These are phyloP conservation scores for Eupithecia vulgata DNA, from an alignment of 2,888 invertebrate genomes.

Conservation along the genomic window DNA sequence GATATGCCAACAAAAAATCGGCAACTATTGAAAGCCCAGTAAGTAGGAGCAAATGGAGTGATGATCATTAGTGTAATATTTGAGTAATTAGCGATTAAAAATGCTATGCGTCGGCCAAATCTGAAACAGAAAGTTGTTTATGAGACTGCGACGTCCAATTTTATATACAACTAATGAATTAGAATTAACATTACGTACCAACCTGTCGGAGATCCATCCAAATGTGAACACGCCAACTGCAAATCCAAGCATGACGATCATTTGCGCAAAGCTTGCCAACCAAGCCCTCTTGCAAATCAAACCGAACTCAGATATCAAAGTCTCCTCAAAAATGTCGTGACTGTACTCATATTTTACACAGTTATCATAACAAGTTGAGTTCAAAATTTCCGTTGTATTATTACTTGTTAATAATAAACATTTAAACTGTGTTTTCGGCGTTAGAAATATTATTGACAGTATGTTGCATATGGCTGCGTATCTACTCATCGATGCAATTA, in stretches of 20 bases:
- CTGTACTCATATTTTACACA: constrained; percentile 57
- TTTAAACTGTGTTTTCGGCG: constrained; percentile 54
- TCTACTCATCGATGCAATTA: constrained; percentile 53
- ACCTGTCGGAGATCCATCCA: constrained; percentile 70
- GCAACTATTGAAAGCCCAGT: constrained; percentile 81
- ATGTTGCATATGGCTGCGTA: constrained; percentile 59
- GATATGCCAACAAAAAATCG: constrained; percentile 87
- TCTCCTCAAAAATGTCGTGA: constrained; percentile 55
- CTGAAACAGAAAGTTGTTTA: constrained; percentile 48
- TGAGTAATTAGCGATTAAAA: constrained; percentile 86
- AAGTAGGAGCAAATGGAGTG: constrained; percentile 86
- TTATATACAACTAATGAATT: not conserved
- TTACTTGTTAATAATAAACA: constrained; percentile 53
- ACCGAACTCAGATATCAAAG: constrained; percentile 59
- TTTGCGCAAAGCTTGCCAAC: constrained; percentile 62
- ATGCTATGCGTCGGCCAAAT: constrained; percentile 79
- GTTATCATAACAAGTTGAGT: constrained; percentile 58
- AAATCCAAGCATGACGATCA: constrained; percentile 62
- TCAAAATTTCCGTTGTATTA: constrained; percentile 39
- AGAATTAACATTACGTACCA: not conserved
- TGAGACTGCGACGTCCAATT: not conserved
- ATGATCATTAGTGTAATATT: constrained; percentile 86
- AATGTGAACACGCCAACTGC: constrained; percentile 59
- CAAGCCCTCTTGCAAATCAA: constrained; percentile 62
- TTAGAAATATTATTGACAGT: constrained; percentile 59